Percentiles rank a stretch among this genome's conserved stretches.
Conservation (phyloP, 2,888 invertebrate genomes). For the Ichneumoninae sp. region DNA sequence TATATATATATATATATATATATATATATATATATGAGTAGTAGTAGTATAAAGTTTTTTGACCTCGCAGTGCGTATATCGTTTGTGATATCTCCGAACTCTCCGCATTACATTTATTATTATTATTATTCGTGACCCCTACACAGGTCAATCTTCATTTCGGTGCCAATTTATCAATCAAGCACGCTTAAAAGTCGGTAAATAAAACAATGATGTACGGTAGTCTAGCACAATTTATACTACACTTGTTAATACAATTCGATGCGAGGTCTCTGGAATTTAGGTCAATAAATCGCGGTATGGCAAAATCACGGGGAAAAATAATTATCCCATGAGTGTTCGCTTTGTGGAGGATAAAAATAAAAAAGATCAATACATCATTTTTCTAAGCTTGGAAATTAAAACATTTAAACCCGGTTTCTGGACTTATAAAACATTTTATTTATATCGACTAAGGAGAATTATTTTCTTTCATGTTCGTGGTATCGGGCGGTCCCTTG, state of each 20-base stretch:
- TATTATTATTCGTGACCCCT: not conserved
- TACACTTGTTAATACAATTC: not conserved
- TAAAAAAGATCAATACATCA: not conserved
- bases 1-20: too few species aligned
- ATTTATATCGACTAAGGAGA: not conserved
- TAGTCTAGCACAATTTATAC: not conserved
- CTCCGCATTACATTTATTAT: not conserved
- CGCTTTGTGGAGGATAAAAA: not conserved
- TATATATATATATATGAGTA: not conserved
- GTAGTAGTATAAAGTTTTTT: slow-evolving; percentile 11
- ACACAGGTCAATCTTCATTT: not conserved
- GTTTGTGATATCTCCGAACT: slow-evolving; percentile 11
- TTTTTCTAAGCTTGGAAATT: not conserved
- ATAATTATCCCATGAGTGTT: not conserved
- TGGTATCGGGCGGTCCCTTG: not conserved
- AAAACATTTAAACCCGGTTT: not conserved
- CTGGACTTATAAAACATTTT: not conserved
- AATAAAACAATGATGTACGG: not conserved
- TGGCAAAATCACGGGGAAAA: not conserved
- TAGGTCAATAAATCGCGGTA: not conserved
- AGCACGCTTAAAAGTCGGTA: not conserved
- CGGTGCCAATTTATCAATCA: slow-evolving; percentile 43
- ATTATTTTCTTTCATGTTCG: not conserved
- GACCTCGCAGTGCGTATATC: slow-evolving; percentile 42
- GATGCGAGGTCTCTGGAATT: not conserved